Evolutionary conservation across 1,140 invertebrate genomes (phyloP).

Genomic region (Palaemon carinicauda): DNA sequence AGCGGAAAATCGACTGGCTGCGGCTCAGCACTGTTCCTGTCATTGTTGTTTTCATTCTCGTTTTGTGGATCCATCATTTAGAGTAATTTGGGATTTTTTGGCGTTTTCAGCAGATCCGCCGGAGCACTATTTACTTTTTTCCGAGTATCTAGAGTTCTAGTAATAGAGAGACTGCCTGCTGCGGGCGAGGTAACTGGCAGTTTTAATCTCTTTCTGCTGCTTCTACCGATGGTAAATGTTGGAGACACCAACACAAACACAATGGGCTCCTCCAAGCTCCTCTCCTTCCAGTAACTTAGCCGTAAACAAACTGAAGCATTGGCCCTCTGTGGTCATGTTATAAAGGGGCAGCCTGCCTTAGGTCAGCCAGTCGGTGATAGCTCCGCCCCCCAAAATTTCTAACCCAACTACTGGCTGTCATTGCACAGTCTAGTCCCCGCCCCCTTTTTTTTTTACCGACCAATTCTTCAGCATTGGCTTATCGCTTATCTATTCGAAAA

Average conservation of each 20-base stretch:
- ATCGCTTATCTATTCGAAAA: no score
- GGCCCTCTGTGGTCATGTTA: background rate
- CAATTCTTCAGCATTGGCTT: no score
- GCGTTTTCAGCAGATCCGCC: background rate
- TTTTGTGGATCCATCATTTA: background rate
- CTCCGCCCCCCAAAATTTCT: no score
- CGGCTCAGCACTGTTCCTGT: background rate
- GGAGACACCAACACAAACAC: slow-evolving; percentile 8
- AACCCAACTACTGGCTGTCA: no score
- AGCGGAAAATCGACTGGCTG: slow-evolving; percentile 23
- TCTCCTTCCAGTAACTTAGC: slow-evolving; percentile 41
- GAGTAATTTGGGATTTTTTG: background rate
- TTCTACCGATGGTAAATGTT: background rate
- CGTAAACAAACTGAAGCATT: slow-evolving; percentile 34
- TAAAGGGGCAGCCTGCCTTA: slow-evolving; percentile 11
- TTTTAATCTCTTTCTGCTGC: slow-evolving; percentile 16
- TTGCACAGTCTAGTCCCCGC: no score
- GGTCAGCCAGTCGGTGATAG: background rate
- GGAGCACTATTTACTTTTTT: no score
- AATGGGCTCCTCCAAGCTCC: slow-evolving; percentile 27
- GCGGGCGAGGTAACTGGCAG: background rate
- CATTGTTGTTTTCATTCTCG: slow-evolving; percentile 30
- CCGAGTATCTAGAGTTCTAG: background rate
- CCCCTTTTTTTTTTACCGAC: no score
- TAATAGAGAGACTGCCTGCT: background rate